Evolutionary conservation across 1,140 invertebrate genomes (phyloP).

Genomic region (Habropoda laboriosa): DNA sequence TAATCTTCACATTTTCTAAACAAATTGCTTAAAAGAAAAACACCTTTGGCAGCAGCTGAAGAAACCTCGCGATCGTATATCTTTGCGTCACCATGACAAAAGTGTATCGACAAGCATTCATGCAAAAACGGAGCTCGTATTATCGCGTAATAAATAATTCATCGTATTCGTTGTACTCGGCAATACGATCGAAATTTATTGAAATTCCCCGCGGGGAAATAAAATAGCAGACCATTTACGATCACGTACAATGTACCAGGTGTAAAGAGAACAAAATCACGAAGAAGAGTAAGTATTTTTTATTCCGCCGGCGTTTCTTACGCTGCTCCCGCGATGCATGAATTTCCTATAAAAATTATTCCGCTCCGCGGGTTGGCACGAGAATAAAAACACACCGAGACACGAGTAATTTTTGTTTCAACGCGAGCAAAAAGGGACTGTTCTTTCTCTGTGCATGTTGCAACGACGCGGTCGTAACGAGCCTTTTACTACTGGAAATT

Average conservation of each 20-base stretch:
- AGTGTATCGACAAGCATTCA: neutral
- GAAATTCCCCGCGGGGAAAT: neutral
- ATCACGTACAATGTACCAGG: neutral
- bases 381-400: neutral
- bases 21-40: too few species aligned
- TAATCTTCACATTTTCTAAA: too few species aligned
- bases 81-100: too few species aligned
- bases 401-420: neutral
- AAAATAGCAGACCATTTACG: neutral
- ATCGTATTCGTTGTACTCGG: neutral
- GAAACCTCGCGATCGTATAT: too few species aligned
- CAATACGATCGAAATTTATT: constrained; percentile 8
- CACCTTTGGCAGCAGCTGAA: too few species aligned
- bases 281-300: too few species aligned
- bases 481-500: neutral
- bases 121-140: neutral
- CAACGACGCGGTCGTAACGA: neutral
- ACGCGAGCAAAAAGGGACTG: neutral
- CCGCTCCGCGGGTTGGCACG: too few species aligned
- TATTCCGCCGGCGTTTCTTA: too few species aligned
- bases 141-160: neutral
- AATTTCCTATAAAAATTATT: neutral
- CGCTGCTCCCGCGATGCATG: neutral
- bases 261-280: neutral
- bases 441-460: too few species aligned